These are phyloP conservation scores for Drosophila obscura DNA, from an alignment of 1,140 invertebrate species.

Conservation along the genomic window DNA sequence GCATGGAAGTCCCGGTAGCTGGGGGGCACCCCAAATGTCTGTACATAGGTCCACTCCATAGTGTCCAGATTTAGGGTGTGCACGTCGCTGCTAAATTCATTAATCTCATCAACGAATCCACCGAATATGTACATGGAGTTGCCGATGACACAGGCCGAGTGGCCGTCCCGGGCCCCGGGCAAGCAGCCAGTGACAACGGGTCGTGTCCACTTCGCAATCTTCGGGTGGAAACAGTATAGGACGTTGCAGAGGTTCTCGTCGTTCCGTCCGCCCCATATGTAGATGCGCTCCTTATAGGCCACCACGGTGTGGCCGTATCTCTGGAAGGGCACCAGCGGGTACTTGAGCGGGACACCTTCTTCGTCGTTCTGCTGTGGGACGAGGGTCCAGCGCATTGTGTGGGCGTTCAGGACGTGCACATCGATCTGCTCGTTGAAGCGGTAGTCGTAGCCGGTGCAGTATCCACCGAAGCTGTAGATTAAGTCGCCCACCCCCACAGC, in stretches of 20 bases:
- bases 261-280: constrained; percentile 96
- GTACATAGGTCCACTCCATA: constrained; percentile 88
- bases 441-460: constrained; percentile 92
- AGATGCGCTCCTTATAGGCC: constrained; percentile 89
- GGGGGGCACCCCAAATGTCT: constrained; percentile 87
- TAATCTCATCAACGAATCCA: constrained; percentile 91
- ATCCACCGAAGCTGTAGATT: constrained; percentile 96
- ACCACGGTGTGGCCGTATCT: constrained; percentile 94
- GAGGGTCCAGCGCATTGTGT: constrained; percentile 86
- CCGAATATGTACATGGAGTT: constrained; percentile 96
- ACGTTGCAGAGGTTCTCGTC: constrained; percentile 91
- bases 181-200: constrained; percentile 87
- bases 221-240: constrained; percentile 92
- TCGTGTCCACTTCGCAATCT: constrained; percentile 87
- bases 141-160: constrained; percentile 92
- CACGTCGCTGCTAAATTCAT: constrained; percentile 92
- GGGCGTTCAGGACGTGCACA: constrained; percentile 93
- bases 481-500: constrained; percentile 91
- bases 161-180: constrained; percentile 94
- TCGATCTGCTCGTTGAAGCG: constrained; percentile 90
- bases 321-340: constrained; percentile 85
- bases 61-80: constrained; percentile 90
- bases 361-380: constrained; percentile 69
- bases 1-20: constrained; percentile 94
- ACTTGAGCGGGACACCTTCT: constrained; percentile 71